A percentile compares a stretch with the other conserved stretches of the same genome.
These are phyloP conservation scores for Caenorhabditis sp. DNA, from an alignment of 2,888 invertebrate species.

Conservation along the genomic window DNA sequence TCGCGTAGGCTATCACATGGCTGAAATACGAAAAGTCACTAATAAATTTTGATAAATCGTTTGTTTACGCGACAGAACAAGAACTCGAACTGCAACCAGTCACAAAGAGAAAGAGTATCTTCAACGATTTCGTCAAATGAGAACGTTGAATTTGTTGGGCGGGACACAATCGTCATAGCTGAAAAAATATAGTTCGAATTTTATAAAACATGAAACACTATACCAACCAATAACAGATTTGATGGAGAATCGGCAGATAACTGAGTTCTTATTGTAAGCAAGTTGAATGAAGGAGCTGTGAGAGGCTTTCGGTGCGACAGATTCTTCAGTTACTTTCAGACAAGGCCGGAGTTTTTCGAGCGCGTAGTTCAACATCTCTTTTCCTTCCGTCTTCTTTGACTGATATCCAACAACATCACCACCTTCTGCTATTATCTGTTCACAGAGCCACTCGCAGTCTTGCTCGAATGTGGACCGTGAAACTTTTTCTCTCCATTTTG, in stretches of 20 bases:
- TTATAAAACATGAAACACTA: background rate
- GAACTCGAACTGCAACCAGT: slow-evolving; percentile 77
- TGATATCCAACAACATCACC: slow-evolving; percentile 71
- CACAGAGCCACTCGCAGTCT: slow-evolving; percentile 69
- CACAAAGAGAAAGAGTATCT: slow-evolving; percentile 67
- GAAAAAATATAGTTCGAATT: slow-evolving; percentile 36
- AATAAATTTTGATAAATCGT: background rate
- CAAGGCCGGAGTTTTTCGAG: slow-evolving; percentile 39
- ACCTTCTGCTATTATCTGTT: slow-evolving; percentile 64
- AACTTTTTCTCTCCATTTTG: slow-evolving; percentile 70
- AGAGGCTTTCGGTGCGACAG: slow-evolving; percentile 34
- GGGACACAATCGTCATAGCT: slow-evolving; percentile 69
- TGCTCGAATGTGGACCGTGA: slow-evolving; percentile 52
- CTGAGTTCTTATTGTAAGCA: slow-evolving; percentile 78
- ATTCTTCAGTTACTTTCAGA: slow-evolving; percentile 21
- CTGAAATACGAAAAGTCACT: slow-evolving; percentile 50
- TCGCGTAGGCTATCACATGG: slow-evolving; percentile 75
- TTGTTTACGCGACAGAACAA: slow-evolving; percentile 70
- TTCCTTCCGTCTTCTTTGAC: slow-evolving; percentile 42
- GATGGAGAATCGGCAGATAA: slow-evolving; percentile 73
- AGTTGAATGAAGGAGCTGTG: slow-evolving; percentile 72
- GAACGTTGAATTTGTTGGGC: slow-evolving; percentile 12
- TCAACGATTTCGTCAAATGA: slow-evolving; percentile 63
- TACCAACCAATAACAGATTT: slow-evolving; percentile 74
- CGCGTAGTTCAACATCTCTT: slow-evolving; percentile 34